Evolutionary conservation across 2,113 vertebrate genomes (phyloP).

Genomic region (Elephas maximus): DNA sequence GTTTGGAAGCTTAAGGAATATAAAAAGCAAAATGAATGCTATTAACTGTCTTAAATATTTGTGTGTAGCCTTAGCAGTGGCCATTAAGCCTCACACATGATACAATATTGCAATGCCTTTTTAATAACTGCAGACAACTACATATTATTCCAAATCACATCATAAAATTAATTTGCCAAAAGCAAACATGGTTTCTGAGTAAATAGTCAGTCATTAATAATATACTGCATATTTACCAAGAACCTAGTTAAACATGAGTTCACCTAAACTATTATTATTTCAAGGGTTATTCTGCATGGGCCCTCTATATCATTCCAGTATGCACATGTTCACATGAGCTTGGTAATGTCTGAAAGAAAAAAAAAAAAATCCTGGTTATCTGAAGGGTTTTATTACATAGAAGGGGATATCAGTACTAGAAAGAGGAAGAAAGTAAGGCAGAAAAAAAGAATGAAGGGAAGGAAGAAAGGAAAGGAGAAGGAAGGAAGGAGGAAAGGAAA

Average conservation of each 20-base stretch:
- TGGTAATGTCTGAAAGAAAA: not conserved
- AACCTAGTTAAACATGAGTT: constrained; percentile 59
- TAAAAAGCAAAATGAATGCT: constrained; percentile 48
- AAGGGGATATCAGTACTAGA: not conserved
- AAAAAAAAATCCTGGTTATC: not conserved
- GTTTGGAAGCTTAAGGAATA: constrained; percentile 53
- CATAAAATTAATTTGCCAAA: constrained; percentile 67
- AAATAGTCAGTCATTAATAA: constrained; percentile 68
- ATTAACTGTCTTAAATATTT: constrained; percentile 49
- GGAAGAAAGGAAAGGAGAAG: accelerated
- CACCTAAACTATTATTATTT: constrained; percentile 31
- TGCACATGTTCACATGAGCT: constrained; percentile 34
- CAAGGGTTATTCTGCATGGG: constrained; percentile 8
- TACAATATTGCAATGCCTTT: not conserved
- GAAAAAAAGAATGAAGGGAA: not conserved
- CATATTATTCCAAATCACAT: constrained; percentile 53
- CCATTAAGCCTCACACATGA: not conserved
- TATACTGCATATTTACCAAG: constrained; percentile 5
- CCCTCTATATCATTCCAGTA: constrained; percentile 44
- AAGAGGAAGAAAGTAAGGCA: not conserved
- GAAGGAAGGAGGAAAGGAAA: not conserved
- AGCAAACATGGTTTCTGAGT: constrained; percentile 52
- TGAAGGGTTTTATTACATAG: not conserved
- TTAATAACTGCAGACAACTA: constrained; percentile 21
- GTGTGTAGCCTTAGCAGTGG: not conserved